These are phyloP conservation scores for rat (Rattus norvegicus) DNA, from an alignment of 2,113 vertebrate species.

Conservation along the genomic window DNA sequence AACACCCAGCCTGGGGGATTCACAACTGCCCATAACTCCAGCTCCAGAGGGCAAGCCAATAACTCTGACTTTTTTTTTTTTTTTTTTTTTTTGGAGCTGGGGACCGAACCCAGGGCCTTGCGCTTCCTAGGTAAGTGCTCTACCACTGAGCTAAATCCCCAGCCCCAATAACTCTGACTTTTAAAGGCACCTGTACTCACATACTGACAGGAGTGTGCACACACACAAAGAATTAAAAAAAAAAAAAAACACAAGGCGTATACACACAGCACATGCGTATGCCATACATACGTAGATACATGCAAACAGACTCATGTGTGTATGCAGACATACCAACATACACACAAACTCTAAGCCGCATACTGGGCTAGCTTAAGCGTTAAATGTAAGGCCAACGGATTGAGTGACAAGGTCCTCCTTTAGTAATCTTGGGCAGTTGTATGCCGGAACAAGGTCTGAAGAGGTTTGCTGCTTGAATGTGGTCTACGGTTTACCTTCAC, in stretches of 20 bases:
- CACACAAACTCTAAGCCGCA: neutral
- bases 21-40: neutral
- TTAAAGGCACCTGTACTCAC: no score
- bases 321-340: neutral
- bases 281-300: no score
- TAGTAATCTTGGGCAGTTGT: neutral
- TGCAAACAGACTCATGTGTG: neutral
- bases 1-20: neutral
- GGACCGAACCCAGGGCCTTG: no score
- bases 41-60: neutral
- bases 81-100: no score
- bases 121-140: no score
- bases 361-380: neutral
- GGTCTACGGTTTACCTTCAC: neutral
- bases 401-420: neutral
- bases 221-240: neutral
- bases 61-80: no score
- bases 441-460: neutral
- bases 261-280: neutral
- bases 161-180: no score
- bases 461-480: neutral
- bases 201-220: no score
- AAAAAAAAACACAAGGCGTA: neutral
- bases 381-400: neutral
- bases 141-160: no score